Evolutionary conservation across 2,888 invertebrate species (phyloP), one percentile per base, ranked within the genome.

Genomic region (Marronus borbonicus): DNA sequence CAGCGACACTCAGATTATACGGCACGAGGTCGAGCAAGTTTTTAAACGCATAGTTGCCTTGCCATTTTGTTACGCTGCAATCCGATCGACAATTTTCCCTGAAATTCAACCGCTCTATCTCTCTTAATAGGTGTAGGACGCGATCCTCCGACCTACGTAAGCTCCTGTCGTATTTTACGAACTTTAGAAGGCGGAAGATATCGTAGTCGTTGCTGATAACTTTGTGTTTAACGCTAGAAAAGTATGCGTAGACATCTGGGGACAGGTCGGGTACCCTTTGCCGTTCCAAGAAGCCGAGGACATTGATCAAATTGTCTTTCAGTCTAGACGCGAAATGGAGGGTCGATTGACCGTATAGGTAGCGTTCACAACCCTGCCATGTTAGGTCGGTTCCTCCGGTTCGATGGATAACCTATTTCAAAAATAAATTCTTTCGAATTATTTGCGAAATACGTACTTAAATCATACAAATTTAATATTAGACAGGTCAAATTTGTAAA

Each of bases 281-380:
- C 3, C 7, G 12, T 24, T 68, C 68, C 12, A 68, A 24, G 50
- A 60, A 74, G 5, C 60, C 60, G 3, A 74, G 24, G 3, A 44
- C 44, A 12, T 74, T 36, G 36, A 74, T 20, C 44, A 60, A 14
- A 14, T 74, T 74, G 60, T 60, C 24, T 24, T 36, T 74, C 24
- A 74, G 44, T 1, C 17, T 24, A n/a, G 55, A 24, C 20, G 50
- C 68, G 14, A 12, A 28, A 7, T 7, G 10, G 10, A 68, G 3
- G 2, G 68, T 50, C 5, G 50, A 24, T 28, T 68, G 50, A 3
- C 68, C 68, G 50, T 39, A 68, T 14, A 24, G 5, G 28, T 24
- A n/a, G 5, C n/a, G 5, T 10, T 68, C 7, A 28, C 68, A 68
- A 7, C 50, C 68, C 12, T 24, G 7, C 50, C 50, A 50, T 68